Evolutionary conservation across 2,797 vertebrate species (phyloP), one percentile per base, ranked within the genome.

Genomic region (Ctenopoma multispine): DNA sequence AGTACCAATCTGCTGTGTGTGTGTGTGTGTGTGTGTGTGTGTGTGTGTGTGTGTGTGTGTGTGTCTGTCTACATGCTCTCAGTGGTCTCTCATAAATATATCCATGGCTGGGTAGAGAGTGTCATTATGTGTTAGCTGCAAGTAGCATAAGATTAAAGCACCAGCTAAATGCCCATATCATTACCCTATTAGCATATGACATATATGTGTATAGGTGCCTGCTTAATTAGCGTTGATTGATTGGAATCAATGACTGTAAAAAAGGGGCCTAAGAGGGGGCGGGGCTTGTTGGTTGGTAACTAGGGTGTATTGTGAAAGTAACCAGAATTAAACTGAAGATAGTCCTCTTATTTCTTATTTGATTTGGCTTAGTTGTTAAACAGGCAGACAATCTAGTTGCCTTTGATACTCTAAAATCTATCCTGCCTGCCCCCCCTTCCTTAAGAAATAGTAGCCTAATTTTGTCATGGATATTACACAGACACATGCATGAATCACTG

Each of bases 161-260:
- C 36, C 63, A 79, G 59, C 89, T 92, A 89, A 92, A 92, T 90
- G 82, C 79, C 89, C 90, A 88, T 89, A 90, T 92, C 89, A 92
- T 91, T 90, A 84, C 86, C 89, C 84, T 86, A 90, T 92, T 91
- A 92, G 77, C 87, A 83, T 84, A 53, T 93, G 90, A 90, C 91
- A 89, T 87, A 90, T 89, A 90, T 87, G 84, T 80, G 82, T 83
- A 85, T 87, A 90, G 91, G 87, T 90, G 87, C 76, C 77, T 46
- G 85, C 83, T 88, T 92, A 92, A 93, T 91, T 92, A 91, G 82
- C 14, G 50, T 59, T 90, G 91, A 93, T 92, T 92, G 91, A 93
- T 93, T 91, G 88, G 84, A 91, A 91, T 92, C 90, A 91, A 86
- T 89, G 90, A 84, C 70, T 90, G 84, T 84, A 71, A 83, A 84